Evolutionary conservation across 2,113 vertebrate species (phyloP).

Genomic region (Melanocharis versteri): DNA sequence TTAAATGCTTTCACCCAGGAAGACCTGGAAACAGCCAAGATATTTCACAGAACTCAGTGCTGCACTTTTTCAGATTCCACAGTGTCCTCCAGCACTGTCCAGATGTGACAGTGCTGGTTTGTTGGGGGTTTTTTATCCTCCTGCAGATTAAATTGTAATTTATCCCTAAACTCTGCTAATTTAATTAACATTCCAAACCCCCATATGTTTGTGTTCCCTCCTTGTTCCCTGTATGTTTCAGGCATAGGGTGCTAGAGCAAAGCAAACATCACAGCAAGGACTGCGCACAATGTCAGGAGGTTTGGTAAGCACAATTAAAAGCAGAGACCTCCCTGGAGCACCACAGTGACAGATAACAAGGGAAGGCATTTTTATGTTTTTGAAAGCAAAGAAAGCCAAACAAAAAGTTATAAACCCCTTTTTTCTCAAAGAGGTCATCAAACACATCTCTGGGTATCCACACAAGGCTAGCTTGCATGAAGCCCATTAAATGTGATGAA

Average conservation of each 20-base stretch:
- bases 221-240: background rate
- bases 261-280: background rate
- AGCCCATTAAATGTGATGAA: background rate
- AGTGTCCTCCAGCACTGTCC: background rate
- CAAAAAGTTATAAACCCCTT: background rate
- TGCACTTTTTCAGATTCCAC: background rate
- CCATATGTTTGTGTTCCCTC: background rate
- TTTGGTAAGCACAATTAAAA: conserved; percentile 33
- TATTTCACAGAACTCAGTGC: background rate
- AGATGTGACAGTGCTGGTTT: background rate
- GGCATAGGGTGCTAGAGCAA: background rate
- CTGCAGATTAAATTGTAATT: background rate
- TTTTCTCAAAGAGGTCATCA: background rate
- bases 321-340: conserved; percentile 8
- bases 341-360: conserved; percentile 10
- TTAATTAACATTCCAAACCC: background rate
- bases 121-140: background rate
- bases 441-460: background rate
- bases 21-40: background rate
- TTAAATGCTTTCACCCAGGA: background rate
- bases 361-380: conserved; percentile 30
- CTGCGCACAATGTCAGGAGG: background rate
- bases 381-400: background rate
- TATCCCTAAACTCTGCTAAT: background rate
- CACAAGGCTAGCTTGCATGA: background rate